Evolutionary conservation across 2,113 vertebrate species (phyloP), one percentile per base, ranked within the genome.

Genomic region (Pampusana beccarii): DNA sequence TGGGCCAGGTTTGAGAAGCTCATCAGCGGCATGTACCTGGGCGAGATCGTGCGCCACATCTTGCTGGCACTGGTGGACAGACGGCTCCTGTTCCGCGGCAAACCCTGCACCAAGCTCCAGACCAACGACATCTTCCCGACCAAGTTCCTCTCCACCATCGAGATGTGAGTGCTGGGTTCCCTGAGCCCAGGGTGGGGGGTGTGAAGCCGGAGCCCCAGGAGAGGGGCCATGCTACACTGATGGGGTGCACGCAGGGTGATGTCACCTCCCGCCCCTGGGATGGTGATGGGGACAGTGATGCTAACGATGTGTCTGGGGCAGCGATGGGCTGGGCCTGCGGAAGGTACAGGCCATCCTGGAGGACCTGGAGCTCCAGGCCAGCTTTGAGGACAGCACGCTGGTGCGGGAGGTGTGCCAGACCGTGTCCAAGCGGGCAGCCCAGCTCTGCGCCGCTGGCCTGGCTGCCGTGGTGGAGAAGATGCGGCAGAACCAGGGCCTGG

Each of bases 21-120:
- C 87, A 98, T 98, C 95, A 98, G 98, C 0, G 98, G 98, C 54
- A 98, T 98, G 98, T 98, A 98, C 81, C 91, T 98, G 81, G 98
- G 98, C 0, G 98, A 98, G 97, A 98, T 98, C 0, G 98, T 98
- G 71, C 97, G 98, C 25, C 85, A 97, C 28, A 71, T 98, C 90
- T 97, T 98, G 17, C 13, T 98, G 86, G 88, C 86, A 2, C 80
- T 98, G 91, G 95, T 93, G 29, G 84, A 95, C 18, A 94, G 84
- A 48, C 62, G 90, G 4, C 73, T 98, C 62, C 86, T 98, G 64
- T 98, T 98, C 88, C 64, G 60, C 2, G 97, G 98, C 62, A 96
- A 80, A 64, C 20, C 93, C 31, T 88, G 67, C 61, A 26, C 75
- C 44, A 18, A 62, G 48, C 98, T 98, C 34, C 92, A 97, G 74